Base-by-base conservation (phyloP, 1,140 invertebrate species). In the Pogonus chalceus region DNA sequence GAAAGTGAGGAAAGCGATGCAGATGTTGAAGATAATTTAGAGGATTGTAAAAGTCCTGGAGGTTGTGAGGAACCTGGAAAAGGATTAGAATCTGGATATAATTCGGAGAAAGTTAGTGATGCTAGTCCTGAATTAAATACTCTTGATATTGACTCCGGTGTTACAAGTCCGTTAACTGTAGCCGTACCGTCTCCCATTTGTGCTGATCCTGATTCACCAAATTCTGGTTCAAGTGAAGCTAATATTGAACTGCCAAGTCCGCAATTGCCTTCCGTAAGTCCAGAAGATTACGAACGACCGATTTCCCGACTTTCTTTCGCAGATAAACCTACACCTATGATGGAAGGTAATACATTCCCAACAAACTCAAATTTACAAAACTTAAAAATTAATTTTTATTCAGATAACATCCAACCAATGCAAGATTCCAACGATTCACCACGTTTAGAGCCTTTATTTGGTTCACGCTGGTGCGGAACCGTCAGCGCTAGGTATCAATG, bases 11-110 rank as follows among this genome's bases (percentile, higher is more conserved):
- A 78, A 52, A 87, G 83, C 7, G 86, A 88, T 65, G 85, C 87
- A 0, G 87, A 90, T 63, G 75, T 89, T 0, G 87, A 90, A 69
- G 87, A 90, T 60, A 89, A 90, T 63, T 68, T 81, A 2, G 82
- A 86, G 58, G 79, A 80, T 12, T 43, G 37, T 16, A 43, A 43
- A 35, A 71, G 72, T 26, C 70, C 71, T 0, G 73, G 75, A 35
- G 60, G 59, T 14, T 56, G 60, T 0, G 63, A 67, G 51, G 60
- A 58, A 0, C 62, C 66, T 39, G 62, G 61, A 18, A 76, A 77
- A 58, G 62, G 75, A n/a, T 74, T 75, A 55, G 83, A 85, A 59
- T 83, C 81, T 1, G 81, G 82, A 1, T 85, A 85, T 59, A 83
- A 82, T 69, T 84, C 83, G 0, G 82, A 85, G 58, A 84, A 85